phyloP scores from a whole-genome alignment of 92 coral and sea anemone species.

The Parazoanthus atlanticus region DNA sequence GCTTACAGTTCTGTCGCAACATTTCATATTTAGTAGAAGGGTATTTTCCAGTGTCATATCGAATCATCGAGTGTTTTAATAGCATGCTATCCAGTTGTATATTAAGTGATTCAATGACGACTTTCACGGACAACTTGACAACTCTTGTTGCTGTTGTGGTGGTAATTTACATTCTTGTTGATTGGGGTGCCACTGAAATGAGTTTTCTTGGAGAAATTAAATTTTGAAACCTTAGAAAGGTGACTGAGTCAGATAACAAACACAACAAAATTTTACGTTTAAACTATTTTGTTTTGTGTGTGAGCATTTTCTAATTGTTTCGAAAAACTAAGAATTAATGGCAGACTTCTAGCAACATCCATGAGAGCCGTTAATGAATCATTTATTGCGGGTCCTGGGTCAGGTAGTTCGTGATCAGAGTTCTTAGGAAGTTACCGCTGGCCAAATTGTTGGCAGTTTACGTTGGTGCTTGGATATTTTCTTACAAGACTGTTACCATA shows the following conservation, averaged over 20 bases:
- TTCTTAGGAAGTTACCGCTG: not conserved
- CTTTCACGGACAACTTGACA: no score
- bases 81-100: not conserved
- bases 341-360: not conserved
- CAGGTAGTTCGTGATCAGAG: not conserved
- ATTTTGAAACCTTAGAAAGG: no score
- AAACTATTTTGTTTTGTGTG: no score
- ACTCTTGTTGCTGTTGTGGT: no score
- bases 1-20: not conserved
- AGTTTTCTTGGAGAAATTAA: no score
- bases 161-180: no score
- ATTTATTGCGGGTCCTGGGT: no score
- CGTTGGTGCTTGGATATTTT: not conserved
- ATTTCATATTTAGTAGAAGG: not conserved
- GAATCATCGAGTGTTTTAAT: not conserved
- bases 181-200: no score
- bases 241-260: no score
- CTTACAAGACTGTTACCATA: not conserved
- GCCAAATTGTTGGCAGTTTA: not conserved
- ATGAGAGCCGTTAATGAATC: not conserved
- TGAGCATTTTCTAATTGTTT: no score
- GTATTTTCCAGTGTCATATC: not conserved
- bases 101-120: not conserved
- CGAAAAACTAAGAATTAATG: no score
- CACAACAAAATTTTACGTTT: no score